Evolutionary conservation across 1,140 invertebrate species (phyloP).

Genomic region (Halesus radiatus): DNA sequence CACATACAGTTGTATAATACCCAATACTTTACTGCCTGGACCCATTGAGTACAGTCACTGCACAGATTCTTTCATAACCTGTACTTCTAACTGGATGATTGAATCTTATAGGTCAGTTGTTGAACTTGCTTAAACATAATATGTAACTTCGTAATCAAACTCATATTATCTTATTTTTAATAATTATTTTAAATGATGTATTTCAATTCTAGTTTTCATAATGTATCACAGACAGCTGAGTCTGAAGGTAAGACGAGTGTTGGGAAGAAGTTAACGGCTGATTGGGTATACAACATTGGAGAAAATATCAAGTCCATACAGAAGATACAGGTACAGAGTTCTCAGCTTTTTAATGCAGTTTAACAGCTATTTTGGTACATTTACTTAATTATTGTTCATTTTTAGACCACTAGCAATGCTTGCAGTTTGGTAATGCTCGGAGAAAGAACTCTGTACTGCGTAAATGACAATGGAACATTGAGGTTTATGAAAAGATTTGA

Average conservation of each 20-base stretch:
- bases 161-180: no score
- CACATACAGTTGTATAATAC: constrained; percentile 81
- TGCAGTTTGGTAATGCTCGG: constrained; percentile 79
- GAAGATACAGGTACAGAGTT: constrained; percentile 68
- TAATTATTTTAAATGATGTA: constrained; percentile 36
- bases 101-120: constrained; percentile 82
- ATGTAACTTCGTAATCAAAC: no score
- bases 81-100: constrained; percentile 80
- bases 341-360: neutral
- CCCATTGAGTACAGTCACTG: constrained; percentile 82
- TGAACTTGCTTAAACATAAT: no score
- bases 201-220: constrained; percentile 74
- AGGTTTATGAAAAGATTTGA: constrained; percentile 87
- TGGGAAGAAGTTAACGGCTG: constrained; percentile 73
- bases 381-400: neutral
- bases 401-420: constrained; percentile 66
- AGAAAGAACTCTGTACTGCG: constrained; percentile 81
- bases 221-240: constrained; percentile 72
- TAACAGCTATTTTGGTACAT: no score
- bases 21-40: constrained; percentile 83
- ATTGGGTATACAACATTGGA: constrained; percentile 85
- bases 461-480: constrained; percentile 81
- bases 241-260: constrained; percentile 67
- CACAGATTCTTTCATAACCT: constrained; percentile 85
- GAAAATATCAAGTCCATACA: constrained; percentile 80